Evolutionary conservation across 2,113 vertebrate genomes (phyloP).

Genomic region (Girardinichthys multiradiatus): DNA sequence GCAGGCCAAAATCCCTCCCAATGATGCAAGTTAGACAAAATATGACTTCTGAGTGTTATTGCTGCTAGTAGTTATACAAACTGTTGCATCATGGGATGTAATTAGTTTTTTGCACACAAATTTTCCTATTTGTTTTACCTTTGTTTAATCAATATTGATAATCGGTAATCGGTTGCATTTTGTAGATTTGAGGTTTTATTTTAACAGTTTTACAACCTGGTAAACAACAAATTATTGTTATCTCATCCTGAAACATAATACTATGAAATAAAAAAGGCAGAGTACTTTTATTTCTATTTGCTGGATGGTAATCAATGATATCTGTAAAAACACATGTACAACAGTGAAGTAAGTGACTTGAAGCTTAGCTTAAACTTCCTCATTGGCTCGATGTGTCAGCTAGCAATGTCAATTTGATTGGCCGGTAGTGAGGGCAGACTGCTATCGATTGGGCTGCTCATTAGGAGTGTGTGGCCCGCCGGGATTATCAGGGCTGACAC

Average conservation of each 20-base stretch:
- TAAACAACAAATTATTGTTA: not conserved
- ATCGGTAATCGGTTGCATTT: too few relatives aligned
- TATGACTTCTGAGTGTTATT: too few relatives aligned
- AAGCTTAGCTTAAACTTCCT: slow-evolving; percentile 10
- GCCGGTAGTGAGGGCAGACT: slow-evolving; percentile 57
- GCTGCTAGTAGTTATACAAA: too few relatives aligned
- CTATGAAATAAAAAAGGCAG: not conserved
- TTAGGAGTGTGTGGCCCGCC: slow-evolving; percentile 66
- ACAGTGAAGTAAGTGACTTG: not conserved
- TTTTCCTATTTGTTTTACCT: too few relatives aligned
- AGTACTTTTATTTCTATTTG: not conserved
- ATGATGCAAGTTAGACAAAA: too few relatives aligned
- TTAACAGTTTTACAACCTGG: too few relatives aligned
- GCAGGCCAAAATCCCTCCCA: too few relatives aligned
- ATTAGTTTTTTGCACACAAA: too few relatives aligned
- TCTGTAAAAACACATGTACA: not conserved
- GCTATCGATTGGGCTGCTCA: slow-evolving; percentile 73
- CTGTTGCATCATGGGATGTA: too few relatives aligned
- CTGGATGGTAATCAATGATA: not conserved
- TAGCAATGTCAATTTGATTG: slow-evolving; percentile 60
- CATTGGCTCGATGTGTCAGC: slow-evolving; percentile 44
- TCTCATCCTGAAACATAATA: not conserved
- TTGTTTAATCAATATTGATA: too few relatives aligned
- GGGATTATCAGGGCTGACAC: slow-evolving; percentile 70
- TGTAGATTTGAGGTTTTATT: too few relatives aligned